phyloP scores from a whole-genome alignment of 2,888 invertebrate species.

The Amblyjoppa fuscipennis region DNA sequence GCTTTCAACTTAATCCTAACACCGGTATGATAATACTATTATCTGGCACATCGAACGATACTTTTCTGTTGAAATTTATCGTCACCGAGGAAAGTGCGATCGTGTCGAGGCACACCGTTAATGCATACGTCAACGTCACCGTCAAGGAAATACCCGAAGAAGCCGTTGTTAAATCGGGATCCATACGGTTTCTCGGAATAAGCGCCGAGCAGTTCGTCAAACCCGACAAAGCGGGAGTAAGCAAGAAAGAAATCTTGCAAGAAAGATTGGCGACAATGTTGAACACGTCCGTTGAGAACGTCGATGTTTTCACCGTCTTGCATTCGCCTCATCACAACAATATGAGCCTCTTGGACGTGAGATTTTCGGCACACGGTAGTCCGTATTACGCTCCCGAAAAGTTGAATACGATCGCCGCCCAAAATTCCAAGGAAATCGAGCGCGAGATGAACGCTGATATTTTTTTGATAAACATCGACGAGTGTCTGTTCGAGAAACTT shows the following conservation, averaged over 20 bases:
- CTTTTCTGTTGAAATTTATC: conserved; percentile 91
- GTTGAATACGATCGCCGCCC: conserved; percentile 93
- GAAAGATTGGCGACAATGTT: conserved; percentile 89
- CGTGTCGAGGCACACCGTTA: conserved; percentile 87
- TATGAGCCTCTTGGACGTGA: conserved; percentile 91
- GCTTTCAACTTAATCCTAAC: conserved; percentile 91
- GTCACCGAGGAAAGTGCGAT: conserved; percentile 90
- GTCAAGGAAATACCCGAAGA: conserved; percentile 96
- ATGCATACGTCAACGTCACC: conserved; percentile 94
- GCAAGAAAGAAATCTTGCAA: conserved; percentile 91
- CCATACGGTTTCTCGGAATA: conserved; percentile 93
- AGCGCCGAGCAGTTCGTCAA: conserved; percentile 95
- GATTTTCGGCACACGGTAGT: conserved; percentile 97
- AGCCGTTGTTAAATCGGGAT: conserved; percentile 96
- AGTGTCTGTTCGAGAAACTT: conserved; percentile 92
- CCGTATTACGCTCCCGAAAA: conserved; percentile 96
- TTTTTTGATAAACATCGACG: conserved; percentile 96
- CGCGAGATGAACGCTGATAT: conserved; percentile 90
- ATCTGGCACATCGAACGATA: conserved; percentile 91
- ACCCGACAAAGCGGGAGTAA: conserved; percentile 87
- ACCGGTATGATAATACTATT: conserved; percentile 96
- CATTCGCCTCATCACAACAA: conserved; percentile 89
- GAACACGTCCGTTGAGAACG: conserved; percentile 92
- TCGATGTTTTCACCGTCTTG: conserved; percentile 97
- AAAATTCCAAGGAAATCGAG: conserved; percentile 90